Evolutionary conservation across 2,113 vertebrate species (phyloP), one percentile per base, ranked within the genome.

Genomic region (Gallinago media): DNA sequence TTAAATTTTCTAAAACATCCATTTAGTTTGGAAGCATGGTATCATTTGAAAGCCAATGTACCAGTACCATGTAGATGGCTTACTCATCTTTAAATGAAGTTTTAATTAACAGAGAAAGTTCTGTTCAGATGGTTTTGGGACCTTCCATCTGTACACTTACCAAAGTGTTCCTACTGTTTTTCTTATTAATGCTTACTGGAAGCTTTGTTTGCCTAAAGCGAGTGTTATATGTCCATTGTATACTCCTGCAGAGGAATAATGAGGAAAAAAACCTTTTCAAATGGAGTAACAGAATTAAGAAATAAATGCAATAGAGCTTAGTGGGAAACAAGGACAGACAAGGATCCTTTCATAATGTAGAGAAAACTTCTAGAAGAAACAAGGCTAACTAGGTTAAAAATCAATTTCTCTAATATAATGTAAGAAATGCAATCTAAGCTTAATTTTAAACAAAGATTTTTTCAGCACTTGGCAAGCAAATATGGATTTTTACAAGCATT

Each of bases 401-500:
- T 92, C 71, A 80, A 87, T 94, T 92, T 86, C 46, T 44, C 44
- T 89, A 72, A 65, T 79, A 80, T 50, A 89, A 83, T 85, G 40
- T 15, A 82, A 91, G 58, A 90, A 94, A 82, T 49, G 38, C 62
- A 82, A 52, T 56, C 66, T 70, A 89, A 82, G 42, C 52, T 90
- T 90, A 72, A 85, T 92, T 83, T 83, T 92, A 88, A 88, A 63
- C 38, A 38, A 87, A 77, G 59, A 50, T 74, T 79, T 95, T 47
- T 94, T 94, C 80, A 80, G 83, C 18, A 38, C 44, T 92, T 94
- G 92, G 62, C 86, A 95, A 88, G 77, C n/a, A 96, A 83, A 67
- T 85, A 85, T 31, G 34, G 81, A 88, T 89, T 92, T 95, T 96
- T 89, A 75, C 44, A 92, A 47, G 52, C 75, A 75, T 92, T 96